Evolutionary conservation across 2,888 invertebrate species (phyloP).

Genomic region (Ichneumoninae sp.): DNA sequence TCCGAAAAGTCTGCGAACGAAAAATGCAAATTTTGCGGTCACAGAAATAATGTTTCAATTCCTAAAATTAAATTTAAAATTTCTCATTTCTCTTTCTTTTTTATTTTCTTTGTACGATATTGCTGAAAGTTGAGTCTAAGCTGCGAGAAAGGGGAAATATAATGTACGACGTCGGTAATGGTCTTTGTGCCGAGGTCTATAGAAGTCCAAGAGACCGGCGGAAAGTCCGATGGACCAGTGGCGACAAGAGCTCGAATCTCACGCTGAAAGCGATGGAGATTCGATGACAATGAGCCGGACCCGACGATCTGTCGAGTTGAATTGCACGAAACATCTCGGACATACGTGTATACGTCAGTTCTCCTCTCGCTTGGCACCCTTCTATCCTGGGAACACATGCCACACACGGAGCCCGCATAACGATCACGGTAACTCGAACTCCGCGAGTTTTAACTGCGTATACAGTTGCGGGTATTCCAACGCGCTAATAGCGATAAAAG

Average conservation of each 20-base stretch:
- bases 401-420: slow-evolving; percentile 66
- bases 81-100: not conserved
- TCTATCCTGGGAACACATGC: slow-evolving; percentile 50
- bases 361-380: slow-evolving; percentile 49
- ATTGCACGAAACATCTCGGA: slow-evolving; percentile 23
- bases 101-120: not conserved
- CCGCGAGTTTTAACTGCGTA: slow-evolving; percentile 28
- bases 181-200: not conserved
- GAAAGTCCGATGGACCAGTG: slow-evolving; percentile 21
- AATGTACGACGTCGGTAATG: not conserved
- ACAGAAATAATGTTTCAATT: not conserved
- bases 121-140: not conserved
- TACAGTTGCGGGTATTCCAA: slow-evolving; percentile 22
- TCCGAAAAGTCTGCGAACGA: slow-evolving; percentile 59
- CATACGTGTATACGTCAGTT: slow-evolving; percentile 33
- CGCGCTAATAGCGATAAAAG: slow-evolving; percentile 3
- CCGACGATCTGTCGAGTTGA: slow-evolving; percentile 48
- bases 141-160: not conserved
- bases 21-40: slow-evolving; percentile 6
- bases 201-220: slow-evolving; percentile 1
- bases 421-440: slow-evolving; percentile 38
- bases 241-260: slow-evolving; percentile 14
- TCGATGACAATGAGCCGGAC: slow-evolving; percentile 47
- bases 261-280: slow-evolving; percentile 38
- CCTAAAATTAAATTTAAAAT: not conserved